Evolutionary conservation across 2,113 vertebrate genomes (phyloP).

Genomic region (Protobothrops flavoviridis): DNA sequence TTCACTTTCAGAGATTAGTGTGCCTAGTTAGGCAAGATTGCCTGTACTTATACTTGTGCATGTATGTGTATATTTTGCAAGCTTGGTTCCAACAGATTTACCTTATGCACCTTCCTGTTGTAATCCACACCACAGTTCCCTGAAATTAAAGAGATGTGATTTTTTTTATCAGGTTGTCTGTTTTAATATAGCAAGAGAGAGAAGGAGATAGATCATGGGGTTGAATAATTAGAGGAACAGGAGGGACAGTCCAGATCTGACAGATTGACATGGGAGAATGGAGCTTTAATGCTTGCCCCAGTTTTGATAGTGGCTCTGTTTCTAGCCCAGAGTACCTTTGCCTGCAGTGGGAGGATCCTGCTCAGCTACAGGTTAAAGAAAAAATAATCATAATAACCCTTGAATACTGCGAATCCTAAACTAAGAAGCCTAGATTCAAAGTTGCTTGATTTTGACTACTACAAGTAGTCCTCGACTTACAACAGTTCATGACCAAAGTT

Average conservation of each 20-base stretch:
- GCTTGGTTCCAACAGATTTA: neutral
- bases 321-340: neutral
- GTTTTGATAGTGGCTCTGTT: neutral
- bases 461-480: neutral
- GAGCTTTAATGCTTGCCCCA: neutral
- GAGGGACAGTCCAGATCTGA: neutral
- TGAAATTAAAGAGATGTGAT: neutral
- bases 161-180: neutral
- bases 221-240: neutral
- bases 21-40: neutral
- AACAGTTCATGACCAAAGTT: neutral
- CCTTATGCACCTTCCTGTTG: neutral
- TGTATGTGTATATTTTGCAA: neutral
- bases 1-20: neutral
- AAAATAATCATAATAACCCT: neutral
- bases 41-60: neutral
- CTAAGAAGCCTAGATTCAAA: neutral
- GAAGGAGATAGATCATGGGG: neutral
- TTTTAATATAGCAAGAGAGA: neutral
- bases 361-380: neutral
- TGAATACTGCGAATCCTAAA: neutral
- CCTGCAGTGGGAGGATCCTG: neutral
- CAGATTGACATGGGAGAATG: neutral
- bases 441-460: neutral
- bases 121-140: neutral